Evolutionary conservation across 2,113 vertebrate genomes (phyloP).

Genomic region (Oryzias javanicus): DNA sequence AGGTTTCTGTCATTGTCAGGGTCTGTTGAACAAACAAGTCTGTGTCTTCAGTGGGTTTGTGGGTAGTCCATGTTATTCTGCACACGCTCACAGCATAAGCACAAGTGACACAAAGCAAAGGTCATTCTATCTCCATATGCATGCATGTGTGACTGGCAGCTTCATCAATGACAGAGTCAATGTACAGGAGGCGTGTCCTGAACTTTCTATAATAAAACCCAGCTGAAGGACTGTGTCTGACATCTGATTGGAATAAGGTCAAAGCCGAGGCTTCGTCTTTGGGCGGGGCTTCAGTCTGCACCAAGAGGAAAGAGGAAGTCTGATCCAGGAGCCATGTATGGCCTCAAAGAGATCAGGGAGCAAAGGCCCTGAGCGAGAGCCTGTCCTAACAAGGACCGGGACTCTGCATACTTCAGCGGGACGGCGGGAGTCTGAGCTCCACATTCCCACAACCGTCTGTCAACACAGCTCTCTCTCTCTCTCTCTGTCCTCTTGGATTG

Average conservation of each 20-base stretch:
- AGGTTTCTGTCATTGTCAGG: too few species aligned
- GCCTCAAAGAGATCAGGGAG: too few species aligned
- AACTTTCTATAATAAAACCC: constrained; percentile 42
- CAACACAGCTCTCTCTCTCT: too few species aligned
- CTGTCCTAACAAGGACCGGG: too few species aligned
- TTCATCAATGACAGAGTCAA: constrained; percentile 3
- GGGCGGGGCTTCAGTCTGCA: not conserved
- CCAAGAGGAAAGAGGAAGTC: not conserved
- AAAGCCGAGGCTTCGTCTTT: not conserved
- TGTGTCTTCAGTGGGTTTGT: not conserved
- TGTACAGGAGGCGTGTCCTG: constrained; percentile 16
- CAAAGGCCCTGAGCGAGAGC: too few species aligned
- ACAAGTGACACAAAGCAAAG: constrained; percentile 7
- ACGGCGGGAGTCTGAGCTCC: too few species aligned
- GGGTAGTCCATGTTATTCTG: not conserved
- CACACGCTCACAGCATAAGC: constrained; percentile 20
- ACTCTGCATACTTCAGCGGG: too few species aligned
- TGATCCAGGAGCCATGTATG: too few species aligned
- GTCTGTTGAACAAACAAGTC: too few species aligned
- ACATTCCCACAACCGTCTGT: too few species aligned
- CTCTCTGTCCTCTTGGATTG: too few species aligned
- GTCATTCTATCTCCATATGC: constrained; percentile 12
- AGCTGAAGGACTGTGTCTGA: not conserved
- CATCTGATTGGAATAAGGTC: not conserved
- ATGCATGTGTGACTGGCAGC: constrained; percentile 16